These are phyloP conservation scores for Dipodomys spectabilis DNA, from an alignment of 2,113 vertebrate genomes.

Conservation along the genomic window DNA sequence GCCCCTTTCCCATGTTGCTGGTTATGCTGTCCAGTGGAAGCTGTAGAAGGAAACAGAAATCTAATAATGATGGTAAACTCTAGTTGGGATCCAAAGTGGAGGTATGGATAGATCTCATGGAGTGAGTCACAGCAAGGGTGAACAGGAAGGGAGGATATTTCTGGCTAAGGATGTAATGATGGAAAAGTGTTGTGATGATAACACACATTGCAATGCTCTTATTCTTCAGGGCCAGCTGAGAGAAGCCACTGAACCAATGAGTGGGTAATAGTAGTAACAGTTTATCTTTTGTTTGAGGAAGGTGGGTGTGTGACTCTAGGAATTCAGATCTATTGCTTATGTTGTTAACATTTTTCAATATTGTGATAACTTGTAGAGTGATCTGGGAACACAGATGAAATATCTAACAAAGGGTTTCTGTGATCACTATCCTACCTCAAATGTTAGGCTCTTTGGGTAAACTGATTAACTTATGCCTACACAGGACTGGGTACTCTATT, in stretches of 20 bases:
- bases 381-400: slow-evolving; percentile 11
- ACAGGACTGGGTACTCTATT: neutral
- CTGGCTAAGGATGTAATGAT: neutral
- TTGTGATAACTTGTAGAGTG: neutral
- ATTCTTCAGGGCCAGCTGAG: neutral
- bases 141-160: neutral
- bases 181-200: neutral
- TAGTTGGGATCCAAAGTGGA: neutral
- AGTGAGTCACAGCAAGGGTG: neutral
- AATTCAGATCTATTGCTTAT: neutral
- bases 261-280: neutral
- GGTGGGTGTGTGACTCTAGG: neutral
- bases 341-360: neutral
- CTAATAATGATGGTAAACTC: neutral
- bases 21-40: neutral
- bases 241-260: neutral
- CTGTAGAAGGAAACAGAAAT: neutral
- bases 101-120: neutral
- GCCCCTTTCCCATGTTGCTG: neutral
- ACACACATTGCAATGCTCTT: neutral
- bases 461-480: neutral
- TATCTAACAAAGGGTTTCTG: slow-evolving; percentile 28
- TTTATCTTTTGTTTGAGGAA: neutral
- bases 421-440: neutral
- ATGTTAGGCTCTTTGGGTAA: neutral